Evolutionary conservation across 2,113 vertebrate species (phyloP).

Genomic region (Hippocampus abdominalis): DNA sequence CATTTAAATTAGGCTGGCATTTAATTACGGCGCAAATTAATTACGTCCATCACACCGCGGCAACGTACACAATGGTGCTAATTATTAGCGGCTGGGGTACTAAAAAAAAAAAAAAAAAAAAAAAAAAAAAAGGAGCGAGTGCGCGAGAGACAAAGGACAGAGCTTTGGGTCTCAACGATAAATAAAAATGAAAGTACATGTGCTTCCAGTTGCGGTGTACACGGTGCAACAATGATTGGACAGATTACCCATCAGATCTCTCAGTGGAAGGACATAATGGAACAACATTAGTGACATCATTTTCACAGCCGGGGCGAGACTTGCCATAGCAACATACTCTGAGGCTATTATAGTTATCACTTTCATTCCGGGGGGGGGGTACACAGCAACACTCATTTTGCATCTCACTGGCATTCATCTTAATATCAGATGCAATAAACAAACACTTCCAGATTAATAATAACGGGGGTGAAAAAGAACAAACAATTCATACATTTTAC

Average conservation of each 20-base stretch:
- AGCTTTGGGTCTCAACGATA: not conserved
- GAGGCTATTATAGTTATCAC: slow-evolving; percentile 2
- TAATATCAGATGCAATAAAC: slow-evolving; percentile 23
- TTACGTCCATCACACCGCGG: slow-evolving; percentile 4
- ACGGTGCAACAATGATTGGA: slow-evolving; percentile 7
- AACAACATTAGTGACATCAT: slow-evolving; percentile 23
- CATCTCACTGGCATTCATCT: not conserved
- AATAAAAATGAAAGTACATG: slow-evolving; percentile 8
- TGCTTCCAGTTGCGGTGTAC: not conserved
- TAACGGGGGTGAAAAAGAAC: slow-evolving; percentile 3
- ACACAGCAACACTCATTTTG: not conserved
- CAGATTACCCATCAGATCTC: slow-evolving; percentile 6
- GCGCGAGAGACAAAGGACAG: too few relatives aligned
- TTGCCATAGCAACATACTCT: slow-evolving; percentile 6
- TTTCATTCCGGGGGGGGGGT: not conserved
- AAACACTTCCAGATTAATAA: slow-evolving; percentile 35
- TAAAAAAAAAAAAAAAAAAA: not conserved
- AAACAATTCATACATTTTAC: slow-evolving; percentile 26
- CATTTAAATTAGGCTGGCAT: slow-evolving; percentile 13
- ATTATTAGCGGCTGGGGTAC: not conserved
- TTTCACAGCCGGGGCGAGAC: not conserved
- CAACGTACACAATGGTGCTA: slow-evolving; percentile 4
- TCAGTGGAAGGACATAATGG: slow-evolving; percentile 5
- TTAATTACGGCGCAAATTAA: slow-evolving; percentile 27
- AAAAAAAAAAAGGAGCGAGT: not conserved